Conservation (phyloP, 2,797 vertebrate species). For the Petrocephalus schoutedeni region DNA sequence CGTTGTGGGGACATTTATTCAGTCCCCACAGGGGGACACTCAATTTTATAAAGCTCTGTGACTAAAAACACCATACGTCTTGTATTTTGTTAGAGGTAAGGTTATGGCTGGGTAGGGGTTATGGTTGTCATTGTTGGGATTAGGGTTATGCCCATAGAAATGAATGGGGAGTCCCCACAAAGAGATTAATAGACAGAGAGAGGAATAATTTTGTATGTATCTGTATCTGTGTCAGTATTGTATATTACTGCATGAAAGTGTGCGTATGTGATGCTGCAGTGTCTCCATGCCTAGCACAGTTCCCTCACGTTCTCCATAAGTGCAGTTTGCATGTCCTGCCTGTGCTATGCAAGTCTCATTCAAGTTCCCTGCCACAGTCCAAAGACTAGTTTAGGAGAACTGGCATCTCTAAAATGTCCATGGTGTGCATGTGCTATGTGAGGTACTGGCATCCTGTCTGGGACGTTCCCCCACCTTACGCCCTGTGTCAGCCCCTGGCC, state of each 20-base stretch:
- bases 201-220: neutral
- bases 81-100: neutral
- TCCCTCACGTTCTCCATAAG: neutral
- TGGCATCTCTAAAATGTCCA: neutral
- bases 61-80: neutral
- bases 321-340: neutral
- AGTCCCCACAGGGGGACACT: no score
- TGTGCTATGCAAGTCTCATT: slow-evolving; percentile 27
- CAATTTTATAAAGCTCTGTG: neutral
- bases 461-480: neutral
- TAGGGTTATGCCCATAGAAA: neutral
- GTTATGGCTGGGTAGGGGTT: neutral
- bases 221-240: neutral
- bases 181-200: neutral
- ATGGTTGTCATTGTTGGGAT: neutral
- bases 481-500: neutral
- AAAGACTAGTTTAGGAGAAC: neutral
- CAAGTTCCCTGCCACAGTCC: neutral
- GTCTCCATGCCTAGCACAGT: neutral
- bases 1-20: neutral
- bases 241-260: neutral
- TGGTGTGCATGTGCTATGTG: neutral
- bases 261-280: neutral
- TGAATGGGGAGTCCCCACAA: neutral
- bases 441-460: neutral